Evolutionary conservation across 64 coral and sea anemone genomes (phyloP), one percentile per base, ranked within the genome.

Genomic region (Platygyra sinensis): DNA sequence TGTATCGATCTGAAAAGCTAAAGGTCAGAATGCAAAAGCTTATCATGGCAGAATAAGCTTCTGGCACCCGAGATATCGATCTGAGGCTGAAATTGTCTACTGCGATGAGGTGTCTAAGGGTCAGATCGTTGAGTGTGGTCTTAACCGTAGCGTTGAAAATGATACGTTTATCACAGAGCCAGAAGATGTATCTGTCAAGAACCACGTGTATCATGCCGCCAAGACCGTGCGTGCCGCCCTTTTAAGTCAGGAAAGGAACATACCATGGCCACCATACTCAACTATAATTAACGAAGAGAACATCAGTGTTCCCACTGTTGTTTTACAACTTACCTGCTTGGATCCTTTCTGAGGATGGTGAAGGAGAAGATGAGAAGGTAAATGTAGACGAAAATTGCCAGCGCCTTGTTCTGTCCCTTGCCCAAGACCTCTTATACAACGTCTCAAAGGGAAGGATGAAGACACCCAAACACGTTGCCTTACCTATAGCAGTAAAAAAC

Each of bases 21-120:
- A 89, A 89, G 76, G 74, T 76, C 29, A 89, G 74, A 78, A 78
- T 65, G 24, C 74, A 49, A 39, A 89, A 33, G 55, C 87, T 36
- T 89, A 78, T 60, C 74, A 16, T 60, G 86, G 86, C 25, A 88
- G 73, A 76, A 75, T 88, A 62, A 88, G 72, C 72, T 88, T 88
- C 27, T 88, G 86, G 86, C 73, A 88, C 75, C 57, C 24, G 60
- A 88, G 32, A 88, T 50, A 77, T 88, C 55, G 74, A 52, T 88
- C 86, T 42, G 86, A 76, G 59, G 75, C 30, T 30, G 52, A 88
- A 60, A 73, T 88, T 88, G 87, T 89, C 36, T 89, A 88, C 18
- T 64, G 73, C 27, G 86, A 88, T 28, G 73, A 88, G 51, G n/a
- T 88, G 18, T 75, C 74, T 59, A 88, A 88, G 75, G 59, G 86